These are phyloP conservation scores for Urocyon cinereoargenteus DNA, from an alignment of 2,797 vertebrate genomes.

Conservation along the genomic window DNA sequence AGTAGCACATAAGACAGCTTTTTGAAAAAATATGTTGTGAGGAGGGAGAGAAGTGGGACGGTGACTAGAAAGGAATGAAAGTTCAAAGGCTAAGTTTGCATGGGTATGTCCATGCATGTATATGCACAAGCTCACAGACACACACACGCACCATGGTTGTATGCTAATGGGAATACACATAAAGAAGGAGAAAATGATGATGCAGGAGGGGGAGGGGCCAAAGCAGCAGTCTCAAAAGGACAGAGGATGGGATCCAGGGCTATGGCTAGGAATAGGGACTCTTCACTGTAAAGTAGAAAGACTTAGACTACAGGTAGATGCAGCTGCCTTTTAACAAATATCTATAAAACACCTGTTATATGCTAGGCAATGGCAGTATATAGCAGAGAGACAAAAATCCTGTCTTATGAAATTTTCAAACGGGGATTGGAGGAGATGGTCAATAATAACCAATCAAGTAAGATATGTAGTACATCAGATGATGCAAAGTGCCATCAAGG, in stretches of 20 bases:
- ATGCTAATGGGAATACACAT: background rate
- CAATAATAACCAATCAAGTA: background rate
- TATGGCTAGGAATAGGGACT: too few species aligned
- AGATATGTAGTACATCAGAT: background rate
- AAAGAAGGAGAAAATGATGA: background rate
- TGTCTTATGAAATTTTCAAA: background rate
- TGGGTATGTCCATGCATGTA: background rate
- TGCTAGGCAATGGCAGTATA: too few species aligned
- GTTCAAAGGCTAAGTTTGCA: background rate
- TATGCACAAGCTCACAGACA: accelerated
- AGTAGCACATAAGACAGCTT: background rate
- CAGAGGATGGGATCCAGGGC: background rate
- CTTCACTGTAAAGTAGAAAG: background rate
- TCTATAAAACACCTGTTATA: background rate
- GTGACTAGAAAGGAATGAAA: background rate
- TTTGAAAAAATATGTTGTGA: background rate
- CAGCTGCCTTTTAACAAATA: background rate
- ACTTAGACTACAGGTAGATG: too few species aligned
- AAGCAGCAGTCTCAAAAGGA: background rate
- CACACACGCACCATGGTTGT: background rate
- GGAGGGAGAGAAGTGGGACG: background rate
- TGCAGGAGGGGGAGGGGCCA: background rate
- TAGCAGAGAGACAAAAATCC: background rate
- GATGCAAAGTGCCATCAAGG: background rate
- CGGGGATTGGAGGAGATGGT: background rate